Conservation (phyloP, 1,140 invertebrate genomes). For the Triops cancriformis region DNA sequence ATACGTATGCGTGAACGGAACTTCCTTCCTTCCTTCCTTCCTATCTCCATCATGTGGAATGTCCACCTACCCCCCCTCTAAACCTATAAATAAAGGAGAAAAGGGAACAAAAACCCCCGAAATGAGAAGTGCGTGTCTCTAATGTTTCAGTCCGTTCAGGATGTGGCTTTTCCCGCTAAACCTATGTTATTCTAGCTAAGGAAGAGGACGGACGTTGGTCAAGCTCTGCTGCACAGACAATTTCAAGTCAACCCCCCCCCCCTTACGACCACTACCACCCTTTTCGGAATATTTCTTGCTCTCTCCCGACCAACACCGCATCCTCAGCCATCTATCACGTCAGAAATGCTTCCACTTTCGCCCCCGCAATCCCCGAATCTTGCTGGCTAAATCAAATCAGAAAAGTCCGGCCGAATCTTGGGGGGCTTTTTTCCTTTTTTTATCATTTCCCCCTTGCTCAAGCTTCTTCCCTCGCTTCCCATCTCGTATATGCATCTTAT, state of each 20-base stretch:
- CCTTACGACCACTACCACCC: background rate
- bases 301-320: background rate
- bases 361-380: background rate
- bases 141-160: slow-evolving; percentile 6
- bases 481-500: background rate
- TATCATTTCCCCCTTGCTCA: background rate
- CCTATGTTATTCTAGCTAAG: slow-evolving; percentile 6
- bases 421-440: too few species aligned
- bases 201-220: slow-evolving; percentile 9
- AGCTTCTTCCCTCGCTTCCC: background rate
- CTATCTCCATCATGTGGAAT: background rate
- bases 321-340: background rate
- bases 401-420: background rate
- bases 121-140: slow-evolving; percentile 7
- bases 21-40: slow-evolving; percentile 12
- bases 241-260: background rate
- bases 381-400: background rate
- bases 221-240: slow-evolving; percentile 4
- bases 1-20: background rate
- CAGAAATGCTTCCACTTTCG: background rate
- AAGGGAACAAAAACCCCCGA: background rate
- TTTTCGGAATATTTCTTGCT: background rate
- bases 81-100: background rate
- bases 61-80: background rate
- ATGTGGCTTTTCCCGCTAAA: slow-evolving; percentile 13